Percentiles rank a stretch among this genome's conserved stretches.
Conservation (phyloP, 2,113 vertebrate species). For the Gopherus evgoodei region DNA sequence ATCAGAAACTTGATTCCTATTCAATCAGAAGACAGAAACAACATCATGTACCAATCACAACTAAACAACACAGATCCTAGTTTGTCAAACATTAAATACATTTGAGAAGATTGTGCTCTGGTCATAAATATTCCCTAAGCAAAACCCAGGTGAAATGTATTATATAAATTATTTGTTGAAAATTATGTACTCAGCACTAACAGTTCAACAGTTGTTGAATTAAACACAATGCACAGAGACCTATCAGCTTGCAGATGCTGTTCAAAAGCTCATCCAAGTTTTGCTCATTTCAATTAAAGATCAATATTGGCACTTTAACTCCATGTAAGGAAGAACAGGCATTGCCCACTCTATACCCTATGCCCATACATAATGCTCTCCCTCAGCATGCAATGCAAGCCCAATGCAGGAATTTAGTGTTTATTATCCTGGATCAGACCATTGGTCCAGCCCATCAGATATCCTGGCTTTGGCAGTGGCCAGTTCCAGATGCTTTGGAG, state of each 20-base stretch:
- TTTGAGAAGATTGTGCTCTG: slow-evolving; percentile 28
- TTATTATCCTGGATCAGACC: slow-evolving; percentile 40
- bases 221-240: slow-evolving; percentile 17
- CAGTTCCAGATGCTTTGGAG: slow-evolving; percentile 37
- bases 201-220: slow-evolving; percentile 20
- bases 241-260: not conserved
- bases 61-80: not conserved
- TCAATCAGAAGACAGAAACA: not conserved
- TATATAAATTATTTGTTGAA: not conserved
- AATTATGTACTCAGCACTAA: slow-evolving; percentile 24
- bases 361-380: not conserved
- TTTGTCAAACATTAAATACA: not conserved
- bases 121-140: not conserved
- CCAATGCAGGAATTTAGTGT: slow-evolving; percentile 15
- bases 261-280: slow-evolving; percentile 1
- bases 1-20: not conserved
- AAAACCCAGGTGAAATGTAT: not conserved
- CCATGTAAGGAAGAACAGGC: not conserved
- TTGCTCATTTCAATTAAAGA: slow-evolving; percentile 57
- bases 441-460: slow-evolving; percentile 54
- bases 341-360: fast-evolving
- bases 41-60: not conserved
- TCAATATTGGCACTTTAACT: slow-evolving; percentile 30
- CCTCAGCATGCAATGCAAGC: slow-evolving; percentile 33
- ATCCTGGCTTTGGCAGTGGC: slow-evolving; percentile 47